A percentile compares a stretch with the other conserved stretches of the same genome.
Conservation (phyloP, 2,113 vertebrate species). For the Orientallactaga bullata region DNA sequence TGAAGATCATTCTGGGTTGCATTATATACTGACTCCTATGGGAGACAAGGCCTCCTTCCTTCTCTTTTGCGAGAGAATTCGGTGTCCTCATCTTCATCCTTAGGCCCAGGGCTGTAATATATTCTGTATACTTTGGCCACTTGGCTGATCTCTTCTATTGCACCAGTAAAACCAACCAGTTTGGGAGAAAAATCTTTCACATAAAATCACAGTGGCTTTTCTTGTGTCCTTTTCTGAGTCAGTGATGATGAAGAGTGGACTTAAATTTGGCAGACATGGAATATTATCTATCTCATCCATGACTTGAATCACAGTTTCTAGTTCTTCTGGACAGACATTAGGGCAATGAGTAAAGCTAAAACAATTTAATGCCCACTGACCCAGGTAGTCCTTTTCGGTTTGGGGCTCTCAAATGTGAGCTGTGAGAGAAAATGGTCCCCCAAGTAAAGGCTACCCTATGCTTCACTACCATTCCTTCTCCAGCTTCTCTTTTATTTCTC, state of each 20-base stretch:
- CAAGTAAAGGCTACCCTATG: constrained; percentile 93
- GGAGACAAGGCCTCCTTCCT: too few species aligned
- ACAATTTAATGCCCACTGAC: constrained; percentile 96
- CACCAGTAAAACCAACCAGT: constrained; percentile 95
- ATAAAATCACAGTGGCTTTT: constrained; percentile 92
- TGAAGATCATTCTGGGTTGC: too few species aligned
- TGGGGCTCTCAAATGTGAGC: constrained; percentile 91
- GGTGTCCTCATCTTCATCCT: constrained; percentile 94
- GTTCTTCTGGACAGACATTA: constrained; percentile 97
- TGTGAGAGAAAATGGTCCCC: constrained; percentile 94
- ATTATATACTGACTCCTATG: too few species aligned
- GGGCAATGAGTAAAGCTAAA: constrained; percentile 99
- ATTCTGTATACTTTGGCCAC: constrained; percentile 95
- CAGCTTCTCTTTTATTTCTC: constrained; percentile 80
- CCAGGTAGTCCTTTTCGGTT: constrained; percentile 92
- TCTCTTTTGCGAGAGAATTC: too few species aligned
- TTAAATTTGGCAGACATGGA: constrained; percentile 92
- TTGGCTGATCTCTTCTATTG: constrained; percentile 88
- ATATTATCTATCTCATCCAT: constrained; percentile 96
- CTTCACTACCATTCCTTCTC: constrained; percentile 91
- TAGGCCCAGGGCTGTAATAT: constrained; percentile 97
- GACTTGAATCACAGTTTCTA: constrained; percentile 97
- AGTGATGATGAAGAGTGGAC: constrained; percentile 96
- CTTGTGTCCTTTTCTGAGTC: constrained; percentile 94
- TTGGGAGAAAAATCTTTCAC: constrained; percentile 99